Evolutionary conservation across 2,797 vertebrate species (phyloP).

Genomic region (Spizella passerina): DNA sequence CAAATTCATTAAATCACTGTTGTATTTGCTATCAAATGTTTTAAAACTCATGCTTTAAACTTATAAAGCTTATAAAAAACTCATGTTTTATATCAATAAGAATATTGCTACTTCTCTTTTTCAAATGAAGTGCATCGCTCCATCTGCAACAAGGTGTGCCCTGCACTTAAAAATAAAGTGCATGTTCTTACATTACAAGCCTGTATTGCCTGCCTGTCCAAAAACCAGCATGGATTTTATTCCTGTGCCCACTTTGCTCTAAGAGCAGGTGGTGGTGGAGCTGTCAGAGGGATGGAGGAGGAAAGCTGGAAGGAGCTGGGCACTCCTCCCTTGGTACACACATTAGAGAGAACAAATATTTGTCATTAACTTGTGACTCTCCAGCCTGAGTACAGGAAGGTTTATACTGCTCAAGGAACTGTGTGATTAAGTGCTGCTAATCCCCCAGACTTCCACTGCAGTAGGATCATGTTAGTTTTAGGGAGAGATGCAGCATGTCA

Average conservation of each 20-base stretch:
- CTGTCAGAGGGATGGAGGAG: conserved; percentile 6
- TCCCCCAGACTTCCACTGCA: neutral
- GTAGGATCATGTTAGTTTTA: neutral
- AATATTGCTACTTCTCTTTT: neutral
- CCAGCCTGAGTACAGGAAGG: neutral
- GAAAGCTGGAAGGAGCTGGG: neutral
- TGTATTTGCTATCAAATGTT: neutral
- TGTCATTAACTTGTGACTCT: conserved; percentile 49
- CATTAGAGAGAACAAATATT: conserved; percentile 53
- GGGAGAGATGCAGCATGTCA: neutral
- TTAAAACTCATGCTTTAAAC: neutral
- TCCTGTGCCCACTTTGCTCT: neutral
- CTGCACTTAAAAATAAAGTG: neutral
- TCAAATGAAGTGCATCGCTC: neutral
- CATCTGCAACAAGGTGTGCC: neutral
- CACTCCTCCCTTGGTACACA: neutral
- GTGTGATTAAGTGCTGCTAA: conserved; percentile 8
- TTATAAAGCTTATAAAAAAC: neutral
- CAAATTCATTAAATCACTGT: neutral
- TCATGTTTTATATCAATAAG: neutral
- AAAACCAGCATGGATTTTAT: conserved; percentile 1
- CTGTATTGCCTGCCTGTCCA: neutral
- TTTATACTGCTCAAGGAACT: neutral
- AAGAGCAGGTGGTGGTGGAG: neutral
- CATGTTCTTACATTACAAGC: neutral